Evolutionary conservation across 2,888 invertebrate species (phyloP).

Genomic region (Amphipyra berbera): DNA sequence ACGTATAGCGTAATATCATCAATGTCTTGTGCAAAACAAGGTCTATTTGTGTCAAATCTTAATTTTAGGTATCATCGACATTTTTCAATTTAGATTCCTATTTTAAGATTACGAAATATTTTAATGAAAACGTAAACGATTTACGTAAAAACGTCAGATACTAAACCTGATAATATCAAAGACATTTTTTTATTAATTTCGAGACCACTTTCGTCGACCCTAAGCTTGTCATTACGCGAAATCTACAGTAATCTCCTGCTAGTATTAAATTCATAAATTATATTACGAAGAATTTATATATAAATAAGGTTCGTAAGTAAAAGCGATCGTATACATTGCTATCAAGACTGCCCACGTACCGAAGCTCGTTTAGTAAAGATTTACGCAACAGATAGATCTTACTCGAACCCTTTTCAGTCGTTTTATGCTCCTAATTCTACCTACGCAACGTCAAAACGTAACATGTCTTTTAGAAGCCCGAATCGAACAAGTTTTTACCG

Average conservation of each 20-base stretch:
- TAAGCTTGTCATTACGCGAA: conserved; percentile 33
- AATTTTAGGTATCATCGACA: conserved; percentile 18
- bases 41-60: not conserved
- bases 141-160: conserved; percentile 21
- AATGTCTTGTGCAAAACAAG: not conserved
- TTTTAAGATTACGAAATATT: conserved; percentile 24
- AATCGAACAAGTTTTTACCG: conserved; percentile 58
- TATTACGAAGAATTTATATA: conserved; percentile 25
- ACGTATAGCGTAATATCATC: no score
- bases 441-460: conserved; percentile 63
- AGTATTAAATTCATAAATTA: conserved; percentile 44
- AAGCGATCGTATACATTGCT: conserved; percentile 47
- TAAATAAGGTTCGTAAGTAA: conserved; percentile 27
- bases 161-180: conserved; percentile 43
- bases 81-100: conserved; percentile 27
- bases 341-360: conserved; percentile 64
- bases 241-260: conserved; percentile 34
- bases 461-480: conserved; percentile 60
- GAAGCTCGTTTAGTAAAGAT: conserved; percentile 65
- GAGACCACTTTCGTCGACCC: conserved; percentile 23
- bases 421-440: conserved; percentile 75
- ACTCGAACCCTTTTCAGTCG: conserved; percentile 75
- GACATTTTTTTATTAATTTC: conserved; percentile 44
- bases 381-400: conserved; percentile 66
- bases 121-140: conserved; percentile 50